Conservation (phyloP, 2,797 vertebrate genomes). For the Darevskia nairensis region DNA sequence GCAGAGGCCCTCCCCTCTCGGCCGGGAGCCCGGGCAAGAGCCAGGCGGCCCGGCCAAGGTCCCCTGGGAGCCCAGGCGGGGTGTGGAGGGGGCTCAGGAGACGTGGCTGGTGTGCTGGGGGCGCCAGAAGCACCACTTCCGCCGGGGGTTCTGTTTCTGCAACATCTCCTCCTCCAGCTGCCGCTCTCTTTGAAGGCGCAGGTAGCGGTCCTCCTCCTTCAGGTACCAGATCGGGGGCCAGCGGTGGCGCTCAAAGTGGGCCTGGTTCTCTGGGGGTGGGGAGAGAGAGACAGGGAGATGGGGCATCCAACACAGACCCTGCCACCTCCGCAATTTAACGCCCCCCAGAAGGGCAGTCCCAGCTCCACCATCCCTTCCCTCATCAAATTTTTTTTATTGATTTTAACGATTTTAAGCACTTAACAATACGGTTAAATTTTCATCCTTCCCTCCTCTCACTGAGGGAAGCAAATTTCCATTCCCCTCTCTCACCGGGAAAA, state of each 20-base stretch:
- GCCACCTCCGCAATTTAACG: too few species aligned
- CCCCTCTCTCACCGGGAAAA: too few species aligned
- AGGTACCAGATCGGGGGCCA: conserved; percentile 95
- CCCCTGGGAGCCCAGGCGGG: neutral
- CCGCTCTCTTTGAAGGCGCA: conserved; percentile 89
- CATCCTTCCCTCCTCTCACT: too few species aligned
- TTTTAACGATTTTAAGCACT: too few species aligned
- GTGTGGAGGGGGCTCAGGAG: conserved; percentile 50
- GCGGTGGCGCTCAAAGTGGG: conserved; percentile 89
- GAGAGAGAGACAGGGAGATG: accelerated
- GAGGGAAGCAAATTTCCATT: too few species aligned
- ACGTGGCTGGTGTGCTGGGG: conserved; percentile 71
- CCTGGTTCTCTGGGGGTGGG: conserved; percentile 83
- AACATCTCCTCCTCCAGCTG: conserved; percentile 88
- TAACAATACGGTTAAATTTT: too few species aligned
- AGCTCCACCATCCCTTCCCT: too few species aligned
- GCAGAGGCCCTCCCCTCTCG: neutral
- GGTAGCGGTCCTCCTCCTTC: conserved; percentile 91
- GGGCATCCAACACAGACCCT: too few species aligned
- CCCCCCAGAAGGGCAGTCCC: too few species aligned
- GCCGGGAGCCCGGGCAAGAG: too few species aligned
- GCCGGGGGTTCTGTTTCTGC: conserved; percentile 89
- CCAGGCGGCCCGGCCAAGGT: too few species aligned
- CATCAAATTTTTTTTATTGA: too few species aligned
- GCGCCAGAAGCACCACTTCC: conserved; percentile 92